phyloP scores from a whole-genome alignment of 2,113 vertebrate genomes.

The Phyllopteryx taeniolatus region DNA sequence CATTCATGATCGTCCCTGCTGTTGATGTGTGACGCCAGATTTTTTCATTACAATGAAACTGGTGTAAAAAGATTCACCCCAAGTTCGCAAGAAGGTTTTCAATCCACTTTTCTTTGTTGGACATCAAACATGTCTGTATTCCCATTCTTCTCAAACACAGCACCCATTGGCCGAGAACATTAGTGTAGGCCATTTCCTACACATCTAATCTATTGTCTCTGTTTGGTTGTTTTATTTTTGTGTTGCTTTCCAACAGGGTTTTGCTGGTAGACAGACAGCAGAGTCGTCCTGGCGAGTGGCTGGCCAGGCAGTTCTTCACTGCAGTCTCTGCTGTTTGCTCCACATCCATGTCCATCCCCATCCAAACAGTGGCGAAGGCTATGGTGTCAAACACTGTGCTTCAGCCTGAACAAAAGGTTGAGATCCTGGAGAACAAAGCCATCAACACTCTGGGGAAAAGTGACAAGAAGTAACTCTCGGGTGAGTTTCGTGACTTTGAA shows the following conservation, averaged over 20 bases:
- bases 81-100: background rate
- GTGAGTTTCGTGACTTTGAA: background rate
- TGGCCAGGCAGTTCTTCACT: constrained; percentile 68
- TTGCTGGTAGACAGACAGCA: constrained; percentile 76
- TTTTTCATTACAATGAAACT: background rate
- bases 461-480: constrained; percentile 26
- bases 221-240: background rate
- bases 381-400: constrained; percentile 74
- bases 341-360: constrained; percentile 66
- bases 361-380: constrained; percentile 59
- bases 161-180: background rate
- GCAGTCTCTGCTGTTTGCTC: constrained; percentile 52
- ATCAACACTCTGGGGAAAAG: constrained; percentile 68
- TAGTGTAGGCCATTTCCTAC: background rate
- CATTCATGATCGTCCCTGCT: background rate
- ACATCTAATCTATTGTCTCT: background rate
- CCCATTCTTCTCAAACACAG: too few relatives aligned
- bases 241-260: constrained; percentile 52
- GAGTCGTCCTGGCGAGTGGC: constrained; percentile 70
- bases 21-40: background rate
- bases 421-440: constrained; percentile 77
- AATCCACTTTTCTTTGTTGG: background rate
- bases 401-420: constrained; percentile 55
- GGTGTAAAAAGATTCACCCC: background rate
- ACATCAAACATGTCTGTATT: background rate